Percentiles rank a stretch among this genome's conserved stretches.
These are phyloP conservation scores for Lutra lutra DNA, from an alignment of 2,797 vertebrate genomes.

Conservation along the genomic window DNA sequence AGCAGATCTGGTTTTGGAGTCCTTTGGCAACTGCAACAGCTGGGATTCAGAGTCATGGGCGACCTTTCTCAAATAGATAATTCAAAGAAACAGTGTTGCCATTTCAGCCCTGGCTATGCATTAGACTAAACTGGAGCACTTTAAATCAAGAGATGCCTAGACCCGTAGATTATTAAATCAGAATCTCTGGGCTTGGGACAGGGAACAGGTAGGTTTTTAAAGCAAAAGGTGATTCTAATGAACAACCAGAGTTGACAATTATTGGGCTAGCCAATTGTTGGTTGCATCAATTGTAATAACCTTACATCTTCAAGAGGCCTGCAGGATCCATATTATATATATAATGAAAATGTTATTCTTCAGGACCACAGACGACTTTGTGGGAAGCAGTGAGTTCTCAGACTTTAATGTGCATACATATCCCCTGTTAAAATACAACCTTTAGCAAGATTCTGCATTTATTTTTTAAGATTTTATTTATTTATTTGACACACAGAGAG, in stretches of 20 bases:
- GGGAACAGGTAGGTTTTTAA: neutral
- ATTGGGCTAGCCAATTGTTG: neutral
- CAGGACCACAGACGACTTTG: neutral
- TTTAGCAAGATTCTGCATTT: neutral
- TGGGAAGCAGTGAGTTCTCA: neutral
- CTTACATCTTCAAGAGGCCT: neutral
- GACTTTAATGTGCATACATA: neutral
- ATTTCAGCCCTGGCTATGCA: neutral
- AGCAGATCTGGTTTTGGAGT: neutral
- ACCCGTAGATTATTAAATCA: neutral
- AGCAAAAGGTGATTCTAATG: constrained; percentile 7
- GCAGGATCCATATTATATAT: neutral
- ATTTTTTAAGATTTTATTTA: too few species aligned
- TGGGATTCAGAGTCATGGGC: neutral
- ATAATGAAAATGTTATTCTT: neutral
- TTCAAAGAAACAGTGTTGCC: neutral
- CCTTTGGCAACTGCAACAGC: neutral
- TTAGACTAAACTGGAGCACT: neutral
- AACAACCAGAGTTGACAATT: neutral
- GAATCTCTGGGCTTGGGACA: neutral
- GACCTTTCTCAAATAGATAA: neutral
- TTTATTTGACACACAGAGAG: too few species aligned
- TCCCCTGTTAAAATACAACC: neutral
- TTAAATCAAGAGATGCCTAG: neutral
- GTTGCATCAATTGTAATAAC: neutral